Evolutionary conservation across 2,888 invertebrate species (phyloP).

Genomic region (Neoascia interrupta): DNA sequence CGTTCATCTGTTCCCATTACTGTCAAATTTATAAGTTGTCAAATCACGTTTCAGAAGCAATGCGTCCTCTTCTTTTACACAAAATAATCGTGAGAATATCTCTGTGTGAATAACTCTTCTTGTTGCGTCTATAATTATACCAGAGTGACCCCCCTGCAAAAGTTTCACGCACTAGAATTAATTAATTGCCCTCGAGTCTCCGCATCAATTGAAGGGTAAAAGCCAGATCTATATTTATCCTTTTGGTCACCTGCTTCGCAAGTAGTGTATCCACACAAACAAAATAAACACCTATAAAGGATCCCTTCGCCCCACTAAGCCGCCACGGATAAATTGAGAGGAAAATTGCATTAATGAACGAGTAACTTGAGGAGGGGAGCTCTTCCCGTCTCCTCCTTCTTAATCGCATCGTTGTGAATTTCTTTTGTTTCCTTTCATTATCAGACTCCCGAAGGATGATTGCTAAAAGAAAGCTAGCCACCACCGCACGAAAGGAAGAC

Average conservation of each 20-base stretch:
- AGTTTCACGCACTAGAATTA: too few species aligned
- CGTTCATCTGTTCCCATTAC: too few species aligned
- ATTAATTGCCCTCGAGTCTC: conserved; percentile 27
- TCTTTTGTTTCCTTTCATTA: conserved; percentile 23
- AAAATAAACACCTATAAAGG: neutral
- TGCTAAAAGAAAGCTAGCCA: conserved; percentile 27
- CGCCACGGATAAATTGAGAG: conserved; percentile 42
- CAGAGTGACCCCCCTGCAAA: too few species aligned
- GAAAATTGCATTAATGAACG: conserved; percentile 67
- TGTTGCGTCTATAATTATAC: too few species aligned
- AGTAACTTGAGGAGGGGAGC: too few species aligned
- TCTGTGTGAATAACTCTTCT: too few species aligned
- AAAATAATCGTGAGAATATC: too few species aligned
- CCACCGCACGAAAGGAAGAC: neutral
- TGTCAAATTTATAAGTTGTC: too few species aligned
- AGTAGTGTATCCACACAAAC: neutral
- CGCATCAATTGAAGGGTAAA: conserved; percentile 33
- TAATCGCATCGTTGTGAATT: neutral
- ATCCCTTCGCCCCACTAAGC: neutral
- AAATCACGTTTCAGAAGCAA: too few species aligned
- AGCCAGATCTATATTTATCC: conserved; percentile 1
- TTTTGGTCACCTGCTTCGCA: conserved; percentile 38
- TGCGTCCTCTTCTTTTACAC: too few species aligned
- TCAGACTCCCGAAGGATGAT: conserved; percentile 55
- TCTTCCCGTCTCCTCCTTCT: neutral